These are phyloP conservation scores for Beris chalybata DNA, from an alignment of 2,888 invertebrate species.

Conservation along the genomic window DNA sequence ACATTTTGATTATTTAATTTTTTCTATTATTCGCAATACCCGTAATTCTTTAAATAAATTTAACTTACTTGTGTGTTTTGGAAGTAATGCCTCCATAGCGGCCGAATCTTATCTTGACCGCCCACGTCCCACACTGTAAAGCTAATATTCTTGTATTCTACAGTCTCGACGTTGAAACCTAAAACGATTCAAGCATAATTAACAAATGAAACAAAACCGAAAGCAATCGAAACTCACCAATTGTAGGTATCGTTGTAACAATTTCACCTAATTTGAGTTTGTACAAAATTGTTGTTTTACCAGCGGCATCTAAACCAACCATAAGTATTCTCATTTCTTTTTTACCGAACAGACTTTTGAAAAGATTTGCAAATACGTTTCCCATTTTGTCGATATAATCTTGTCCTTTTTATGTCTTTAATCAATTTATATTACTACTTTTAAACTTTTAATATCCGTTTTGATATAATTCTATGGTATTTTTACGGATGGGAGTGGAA, in stretches of 20 bases:
- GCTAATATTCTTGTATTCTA: conserved; percentile 99
- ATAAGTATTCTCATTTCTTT: conserved; percentile 99
- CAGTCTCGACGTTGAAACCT: conserved; percentile 98
- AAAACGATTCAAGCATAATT: conserved; percentile 45
- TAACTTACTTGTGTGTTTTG: conserved; percentile 83
- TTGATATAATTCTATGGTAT: neutral
- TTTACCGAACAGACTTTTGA: conserved; percentile 99
- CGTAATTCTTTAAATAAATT: neutral
- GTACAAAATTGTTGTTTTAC: conserved; percentile 99
- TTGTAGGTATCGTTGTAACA: conserved; percentile 99
- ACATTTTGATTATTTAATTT: neutral
- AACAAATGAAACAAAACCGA: neutral
- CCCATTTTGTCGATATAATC: conserved; percentile 73
- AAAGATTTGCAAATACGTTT: conserved; percentile 95
- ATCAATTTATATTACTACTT: conserved; percentile 7
- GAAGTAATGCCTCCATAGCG: conserved; percentile 97
- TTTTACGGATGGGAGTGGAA: neutral
- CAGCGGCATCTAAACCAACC: conserved; percentile 99
- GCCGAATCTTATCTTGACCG: conserved; percentile 97
- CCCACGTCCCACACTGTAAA: conserved; percentile 98
- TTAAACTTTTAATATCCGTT: neutral
- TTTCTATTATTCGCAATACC: neutral
- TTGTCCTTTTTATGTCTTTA: conserved; percentile 33
- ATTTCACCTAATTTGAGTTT: conserved; percentile 99
- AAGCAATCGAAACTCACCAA: conserved; percentile 70